phyloP scores from a whole-genome alignment of 2,113 vertebrate species.

The Falcunculus frontatus region DNA sequence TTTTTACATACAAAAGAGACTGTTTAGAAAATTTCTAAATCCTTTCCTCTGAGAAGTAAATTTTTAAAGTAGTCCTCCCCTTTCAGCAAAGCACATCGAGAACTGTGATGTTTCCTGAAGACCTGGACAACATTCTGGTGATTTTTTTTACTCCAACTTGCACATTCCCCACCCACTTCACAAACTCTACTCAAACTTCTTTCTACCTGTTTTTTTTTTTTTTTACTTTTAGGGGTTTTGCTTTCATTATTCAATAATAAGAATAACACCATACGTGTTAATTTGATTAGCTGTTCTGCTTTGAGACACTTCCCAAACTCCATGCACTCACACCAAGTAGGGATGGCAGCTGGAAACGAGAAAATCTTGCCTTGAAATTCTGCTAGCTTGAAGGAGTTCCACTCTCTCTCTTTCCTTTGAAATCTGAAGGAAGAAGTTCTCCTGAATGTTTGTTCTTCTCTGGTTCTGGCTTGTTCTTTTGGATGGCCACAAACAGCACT shows the following conservation, averaged over 20 bases:
- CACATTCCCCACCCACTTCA: not conserved
- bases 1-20: not conserved
- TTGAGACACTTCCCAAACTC: not conserved
- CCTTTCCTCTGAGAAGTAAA: not conserved
- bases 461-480: not conserved
- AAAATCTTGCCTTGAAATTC: not conserved
- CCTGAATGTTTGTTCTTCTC: not conserved
- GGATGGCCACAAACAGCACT: not conserved
- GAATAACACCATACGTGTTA: not conserved
- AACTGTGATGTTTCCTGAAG: not conserved
- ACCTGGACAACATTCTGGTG: not conserved
- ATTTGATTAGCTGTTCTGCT: not conserved
- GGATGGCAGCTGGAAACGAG: not conserved
- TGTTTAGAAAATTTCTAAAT: not conserved
- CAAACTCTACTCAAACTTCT: not conserved
- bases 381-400: not conserved
- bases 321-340: not conserved
- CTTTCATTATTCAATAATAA: not conserved
- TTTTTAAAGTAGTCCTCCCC: not conserved
- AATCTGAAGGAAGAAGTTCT: not conserved
- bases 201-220: fast-evolving
- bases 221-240: not conserved
- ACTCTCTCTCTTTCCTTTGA: not conserved
- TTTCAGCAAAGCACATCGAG: not conserved
- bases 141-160: not conserved